These are phyloP conservation scores for Acrocyrtus sp. DNA, from an alignment of 2,888 invertebrate genomes.

Conservation along the genomic window DNA sequence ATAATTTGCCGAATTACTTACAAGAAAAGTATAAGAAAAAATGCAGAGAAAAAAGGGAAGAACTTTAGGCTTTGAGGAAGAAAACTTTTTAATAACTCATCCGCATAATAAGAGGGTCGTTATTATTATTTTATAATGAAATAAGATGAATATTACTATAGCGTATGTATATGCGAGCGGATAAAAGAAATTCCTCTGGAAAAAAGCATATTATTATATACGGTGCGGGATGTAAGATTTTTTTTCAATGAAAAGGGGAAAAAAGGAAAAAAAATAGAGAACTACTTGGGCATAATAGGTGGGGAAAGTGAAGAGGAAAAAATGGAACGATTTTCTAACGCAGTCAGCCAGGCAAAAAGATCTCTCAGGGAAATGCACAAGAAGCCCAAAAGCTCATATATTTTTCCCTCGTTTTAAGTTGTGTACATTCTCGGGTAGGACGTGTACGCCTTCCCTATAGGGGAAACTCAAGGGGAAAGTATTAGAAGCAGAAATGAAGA, in stretches of 20 bases:
- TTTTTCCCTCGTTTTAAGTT: conserved; percentile 19
- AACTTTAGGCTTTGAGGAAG: no score
- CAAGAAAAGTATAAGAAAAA: conserved; percentile 16
- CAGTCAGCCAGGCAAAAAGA: conserved; percentile 47
- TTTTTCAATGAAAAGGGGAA: conserved; percentile 23
- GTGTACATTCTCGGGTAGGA: no score
- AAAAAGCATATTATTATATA: background rate
- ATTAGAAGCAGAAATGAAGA: conserved; percentile 41
- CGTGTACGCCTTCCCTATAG: conserved; percentile 1
- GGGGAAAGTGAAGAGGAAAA: conserved; percentile 46
- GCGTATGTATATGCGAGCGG: background rate
- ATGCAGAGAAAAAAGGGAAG: conserved; percentile 10
- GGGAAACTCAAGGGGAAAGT: conserved; percentile 44
- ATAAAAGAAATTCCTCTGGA: background rate
- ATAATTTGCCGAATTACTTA: conserved; percentile 58
- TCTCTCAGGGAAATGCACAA: conserved; percentile 42
- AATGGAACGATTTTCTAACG: conserved; percentile 50
- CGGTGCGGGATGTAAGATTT: background rate
- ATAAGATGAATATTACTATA: conserved; percentile 14
- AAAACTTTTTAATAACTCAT: conserved; percentile 56
- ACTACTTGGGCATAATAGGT: conserved; percentile 37
- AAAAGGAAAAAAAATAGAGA: no score
- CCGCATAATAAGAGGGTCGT: conserved; percentile 51
- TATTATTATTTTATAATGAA: conserved; percentile 51
- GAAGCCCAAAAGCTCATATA: conserved; percentile 39